Percentiles rank a stretch among this genome's conserved stretches.
These are phyloP conservation scores for Ciconia nigra DNA, from an alignment of 2,797 vertebrate species.

Conservation along the genomic window DNA sequence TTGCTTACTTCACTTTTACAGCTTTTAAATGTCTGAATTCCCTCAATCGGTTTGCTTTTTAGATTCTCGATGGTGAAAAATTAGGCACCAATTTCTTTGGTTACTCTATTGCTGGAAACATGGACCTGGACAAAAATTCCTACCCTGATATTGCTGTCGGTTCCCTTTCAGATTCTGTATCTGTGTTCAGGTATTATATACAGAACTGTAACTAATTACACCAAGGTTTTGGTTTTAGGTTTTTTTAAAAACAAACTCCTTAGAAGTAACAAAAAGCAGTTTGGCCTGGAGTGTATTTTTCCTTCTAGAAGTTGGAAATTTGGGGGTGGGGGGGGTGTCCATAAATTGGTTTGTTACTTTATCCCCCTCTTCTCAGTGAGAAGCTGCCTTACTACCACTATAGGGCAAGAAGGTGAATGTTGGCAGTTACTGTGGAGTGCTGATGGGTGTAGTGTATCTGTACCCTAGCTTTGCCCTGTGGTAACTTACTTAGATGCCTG, in stretches of 20 bases:
- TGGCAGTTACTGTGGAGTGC: background rate
- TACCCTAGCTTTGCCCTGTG: background rate
- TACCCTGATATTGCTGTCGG: conserved; percentile 95
- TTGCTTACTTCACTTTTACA: background rate
- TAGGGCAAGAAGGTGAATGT: background rate
- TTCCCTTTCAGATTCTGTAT: conserved; percentile 89
- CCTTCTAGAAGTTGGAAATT: background rate
- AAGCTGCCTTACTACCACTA: background rate
- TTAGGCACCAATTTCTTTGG: conserved; percentile 84
- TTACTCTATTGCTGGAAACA: conserved; percentile 94
- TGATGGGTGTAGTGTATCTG: background rate
- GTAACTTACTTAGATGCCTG: background rate
- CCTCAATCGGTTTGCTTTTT: conserved; percentile 22
- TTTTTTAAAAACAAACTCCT: background rate
- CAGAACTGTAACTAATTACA: background rate
- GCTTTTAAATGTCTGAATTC: background rate
- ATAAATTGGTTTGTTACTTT: background rate
- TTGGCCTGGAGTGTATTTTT: background rate
- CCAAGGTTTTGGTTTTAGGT: background rate
- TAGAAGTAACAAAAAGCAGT: background rate
- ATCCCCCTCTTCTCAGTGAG: background rate
- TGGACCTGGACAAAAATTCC: conserved; percentile 94
- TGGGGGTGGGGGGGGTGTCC: accelerated
- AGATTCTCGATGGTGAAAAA: conserved; percentile 87
- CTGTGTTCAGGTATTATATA: conserved; percentile 84